These are phyloP conservation scores for Ooceraea biroi DNA, from an alignment of 1,140 invertebrate species.

Conservation along the genomic window DNA sequence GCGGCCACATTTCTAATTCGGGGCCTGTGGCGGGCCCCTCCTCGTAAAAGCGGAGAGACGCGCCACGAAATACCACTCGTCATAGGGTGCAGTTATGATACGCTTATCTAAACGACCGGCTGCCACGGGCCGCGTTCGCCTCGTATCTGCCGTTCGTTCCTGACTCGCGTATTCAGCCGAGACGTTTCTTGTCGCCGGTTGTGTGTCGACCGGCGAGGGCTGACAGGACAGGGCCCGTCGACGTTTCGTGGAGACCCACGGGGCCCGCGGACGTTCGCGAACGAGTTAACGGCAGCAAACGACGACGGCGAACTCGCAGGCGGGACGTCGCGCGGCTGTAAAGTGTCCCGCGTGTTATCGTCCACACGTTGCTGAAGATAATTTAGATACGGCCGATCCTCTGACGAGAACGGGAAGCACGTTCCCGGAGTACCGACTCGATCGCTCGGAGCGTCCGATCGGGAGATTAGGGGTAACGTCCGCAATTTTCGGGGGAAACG, in stretches of 20 bases:
- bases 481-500: constrained; percentile 12
- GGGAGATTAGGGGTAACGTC: background rate
- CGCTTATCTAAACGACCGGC: constrained; percentile 49
- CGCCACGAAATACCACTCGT: constrained; percentile 40
- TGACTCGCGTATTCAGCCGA: background rate
- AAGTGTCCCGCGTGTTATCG: background rate
- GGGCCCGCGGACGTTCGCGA: background rate
- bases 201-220: background rate
- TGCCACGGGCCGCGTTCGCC: background rate
- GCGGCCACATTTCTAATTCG: constrained; percentile 76
- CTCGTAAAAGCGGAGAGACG: constrained; percentile 53
- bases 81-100: constrained; percentile 68
- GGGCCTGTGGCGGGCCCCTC: constrained; percentile 5
- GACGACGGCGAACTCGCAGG: background rate
- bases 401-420: background rate
- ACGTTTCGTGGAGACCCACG: background rate
- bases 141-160: background rate
- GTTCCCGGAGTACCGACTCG: background rate
- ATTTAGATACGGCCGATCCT: background rate
- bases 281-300: background rate
- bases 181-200: constrained; percentile 8
- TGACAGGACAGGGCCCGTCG: background rate
- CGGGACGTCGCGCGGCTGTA: background rate
- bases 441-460: background rate
- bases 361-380: background rate